These are phyloP conservation scores for Clanis bilineata DNA, from an alignment of 2,888 invertebrate species.

Conservation along the genomic window DNA sequence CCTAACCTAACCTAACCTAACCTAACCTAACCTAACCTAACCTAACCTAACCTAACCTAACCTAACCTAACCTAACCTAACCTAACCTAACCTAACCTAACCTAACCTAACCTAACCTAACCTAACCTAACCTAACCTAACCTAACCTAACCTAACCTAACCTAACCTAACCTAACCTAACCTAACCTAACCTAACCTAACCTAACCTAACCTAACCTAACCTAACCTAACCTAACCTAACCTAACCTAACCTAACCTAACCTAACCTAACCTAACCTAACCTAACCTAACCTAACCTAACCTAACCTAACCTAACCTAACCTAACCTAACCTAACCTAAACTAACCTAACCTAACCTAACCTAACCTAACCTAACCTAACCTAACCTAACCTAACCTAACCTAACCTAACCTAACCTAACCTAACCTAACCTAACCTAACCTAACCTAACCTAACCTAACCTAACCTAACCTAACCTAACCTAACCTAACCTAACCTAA, in stretches of 20 bases:
- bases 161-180: constrained; percentile 26
- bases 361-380: constrained; percentile 20
- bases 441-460: constrained; percentile 27
- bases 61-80: constrained; percentile 31
- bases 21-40: constrained; percentile 22
- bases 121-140: constrained; percentile 25
- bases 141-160: constrained; percentile 21
- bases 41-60: constrained; percentile 21
- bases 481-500: constrained; percentile 25
- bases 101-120: constrained; percentile 29
- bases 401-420: constrained; percentile 23
- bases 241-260: constrained; percentile 24
- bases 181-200: constrained; percentile 22
- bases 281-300: constrained; percentile 22
- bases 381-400: constrained; percentile 22
- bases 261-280: constrained; percentile 25
- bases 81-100: constrained; percentile 31
- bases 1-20: constrained; percentile 21
- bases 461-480: constrained; percentile 24
- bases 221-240: constrained; percentile 29
- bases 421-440: constrained; percentile 23
- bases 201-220: constrained; percentile 24
- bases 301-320: constrained; percentile 25
- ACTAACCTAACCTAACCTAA: constrained; percentile 24
- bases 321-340: constrained; percentile 25